These are phyloP conservation scores for Thymallus thymallus DNA, from an alignment of 2,113 vertebrate genomes.

Conservation along the genomic window DNA sequence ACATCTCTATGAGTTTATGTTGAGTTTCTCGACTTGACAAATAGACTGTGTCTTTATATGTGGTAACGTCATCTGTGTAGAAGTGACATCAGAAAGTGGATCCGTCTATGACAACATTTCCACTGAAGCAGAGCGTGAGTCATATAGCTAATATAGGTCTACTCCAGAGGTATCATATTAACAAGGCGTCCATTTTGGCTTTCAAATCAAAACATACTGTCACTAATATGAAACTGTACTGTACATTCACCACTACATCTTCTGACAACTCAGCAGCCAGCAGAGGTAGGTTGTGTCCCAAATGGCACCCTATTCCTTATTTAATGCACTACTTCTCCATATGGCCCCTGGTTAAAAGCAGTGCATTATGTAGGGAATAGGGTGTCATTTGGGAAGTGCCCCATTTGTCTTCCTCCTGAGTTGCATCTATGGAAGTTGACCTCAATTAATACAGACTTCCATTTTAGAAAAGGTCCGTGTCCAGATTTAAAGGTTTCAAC, in stretches of 20 bases:
- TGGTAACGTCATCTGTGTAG: background rate
- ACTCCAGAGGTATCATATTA: too few relatives aligned
- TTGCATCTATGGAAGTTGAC: conserved; percentile 68
- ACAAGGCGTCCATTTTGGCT: too few relatives aligned
- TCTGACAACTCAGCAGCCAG: background rate
- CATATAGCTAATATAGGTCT: too few relatives aligned
- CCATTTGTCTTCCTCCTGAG: conserved; percentile 61
- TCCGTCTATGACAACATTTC: background rate
- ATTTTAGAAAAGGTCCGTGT: conserved; percentile 66
- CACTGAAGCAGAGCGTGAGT: background rate
- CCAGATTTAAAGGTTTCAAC: conserved; percentile 69
- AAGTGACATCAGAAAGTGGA: background rate
- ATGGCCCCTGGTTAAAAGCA: background rate
- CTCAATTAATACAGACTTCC: conserved; percentile 75
- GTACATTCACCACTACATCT: background rate
- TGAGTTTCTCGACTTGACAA: background rate
- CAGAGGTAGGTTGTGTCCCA: too few relatives aligned
- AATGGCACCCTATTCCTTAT: background rate
- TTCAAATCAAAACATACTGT: too few relatives aligned
- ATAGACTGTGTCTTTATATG: background rate
- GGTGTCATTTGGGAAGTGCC: conserved; percentile 45
- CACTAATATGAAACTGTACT: too few relatives aligned
- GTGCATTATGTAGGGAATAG: background rate
- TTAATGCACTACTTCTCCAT: background rate
- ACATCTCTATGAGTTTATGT: conserved; percentile 6